Percentiles rank a stretch among this genome's conserved stretches.
These are phyloP conservation scores for Sylvicola fuscatus DNA, from an alignment of 2,888 invertebrate species.

Conservation along the genomic window DNA sequence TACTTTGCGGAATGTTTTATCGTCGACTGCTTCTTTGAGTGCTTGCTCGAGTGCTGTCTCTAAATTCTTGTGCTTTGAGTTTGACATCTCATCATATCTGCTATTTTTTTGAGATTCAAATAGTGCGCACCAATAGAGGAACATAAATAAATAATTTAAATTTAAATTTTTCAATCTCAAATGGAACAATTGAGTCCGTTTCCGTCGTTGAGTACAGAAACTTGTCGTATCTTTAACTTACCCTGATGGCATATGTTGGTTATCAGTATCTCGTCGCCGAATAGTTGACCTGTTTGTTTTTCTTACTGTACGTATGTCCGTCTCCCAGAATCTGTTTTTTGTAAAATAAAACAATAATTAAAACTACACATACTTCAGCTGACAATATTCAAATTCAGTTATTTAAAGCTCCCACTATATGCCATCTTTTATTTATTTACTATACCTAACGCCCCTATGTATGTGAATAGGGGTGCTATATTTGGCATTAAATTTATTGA, in stretches of 20 bases:
- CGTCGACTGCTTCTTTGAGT: conserved; percentile 41
- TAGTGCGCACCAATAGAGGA: not conserved
- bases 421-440: too few species aligned
- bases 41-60: conserved; percentile 42
- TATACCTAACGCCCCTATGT: too few species aligned
- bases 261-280: conserved; percentile 21
- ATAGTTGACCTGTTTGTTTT: conserved; percentile 40
- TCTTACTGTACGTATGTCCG: conserved; percentile 53
- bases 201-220: too few species aligned
- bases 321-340: conserved; percentile 43
- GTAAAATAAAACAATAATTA: conserved; percentile 2
- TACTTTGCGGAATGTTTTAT: conserved; percentile 49
- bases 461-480: too few species aligned
- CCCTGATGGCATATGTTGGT: not conserved
- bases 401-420: too few species aligned
- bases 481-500: too few species aligned
- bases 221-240: conserved; percentile 1
- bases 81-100: conserved; percentile 8
- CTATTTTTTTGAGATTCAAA: not conserved
- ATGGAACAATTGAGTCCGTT: too few species aligned
- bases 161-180: too few species aligned
- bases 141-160: not conserved
- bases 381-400: too few species aligned
- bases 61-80: conserved; percentile 26
- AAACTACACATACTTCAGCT: too few species aligned